Percentiles rank a stretch among this genome's conserved stretches.
These are phyloP conservation scores for Candoia aspera DNA, from an alignment of 2,113 vertebrate genomes.

Conservation along the genomic window DNA sequence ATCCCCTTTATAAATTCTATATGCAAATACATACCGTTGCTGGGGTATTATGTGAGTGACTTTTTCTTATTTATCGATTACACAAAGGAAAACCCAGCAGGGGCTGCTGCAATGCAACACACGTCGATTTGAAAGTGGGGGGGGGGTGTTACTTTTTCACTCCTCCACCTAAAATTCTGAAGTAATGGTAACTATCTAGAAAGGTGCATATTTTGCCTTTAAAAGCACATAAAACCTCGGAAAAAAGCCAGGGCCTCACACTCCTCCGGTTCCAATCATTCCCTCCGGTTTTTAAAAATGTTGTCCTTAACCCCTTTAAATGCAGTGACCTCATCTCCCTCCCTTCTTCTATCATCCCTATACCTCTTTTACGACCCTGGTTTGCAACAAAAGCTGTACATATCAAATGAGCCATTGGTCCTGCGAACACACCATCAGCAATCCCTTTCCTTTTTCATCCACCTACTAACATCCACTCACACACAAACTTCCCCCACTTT, in stretches of 20 bases:
- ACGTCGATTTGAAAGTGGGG: constrained; percentile 20
- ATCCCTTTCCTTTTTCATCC: background rate
- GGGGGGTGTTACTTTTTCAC: background rate
- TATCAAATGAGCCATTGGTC: constrained; percentile 12
- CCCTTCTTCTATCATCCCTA: background rate
- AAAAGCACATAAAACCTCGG: background rate
- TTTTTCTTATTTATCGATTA: constrained; percentile 62
- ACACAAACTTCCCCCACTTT: background rate
- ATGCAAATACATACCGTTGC: constrained; percentile 17
- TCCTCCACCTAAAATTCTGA: background rate
- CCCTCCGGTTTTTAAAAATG: background rate
- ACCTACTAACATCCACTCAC: background rate
- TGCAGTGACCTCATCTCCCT: background rate
- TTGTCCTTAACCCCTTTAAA: background rate
- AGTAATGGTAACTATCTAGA: constrained; percentile 5
- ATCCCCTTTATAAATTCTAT: constrained; percentile 2
- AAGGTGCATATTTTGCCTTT: background rate
- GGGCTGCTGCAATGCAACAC: constrained; percentile 77
- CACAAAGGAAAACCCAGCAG: constrained; percentile 55
- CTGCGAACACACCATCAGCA: constrained; percentile 1
- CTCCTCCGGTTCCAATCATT: background rate
- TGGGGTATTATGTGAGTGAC: background rate
- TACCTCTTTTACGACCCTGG: background rate
- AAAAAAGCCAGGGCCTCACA: background rate
- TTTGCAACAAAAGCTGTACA: constrained; percentile 31